Conservation (phyloP, 1,140 invertebrate genomes). For the Patella vulgata region DNA sequence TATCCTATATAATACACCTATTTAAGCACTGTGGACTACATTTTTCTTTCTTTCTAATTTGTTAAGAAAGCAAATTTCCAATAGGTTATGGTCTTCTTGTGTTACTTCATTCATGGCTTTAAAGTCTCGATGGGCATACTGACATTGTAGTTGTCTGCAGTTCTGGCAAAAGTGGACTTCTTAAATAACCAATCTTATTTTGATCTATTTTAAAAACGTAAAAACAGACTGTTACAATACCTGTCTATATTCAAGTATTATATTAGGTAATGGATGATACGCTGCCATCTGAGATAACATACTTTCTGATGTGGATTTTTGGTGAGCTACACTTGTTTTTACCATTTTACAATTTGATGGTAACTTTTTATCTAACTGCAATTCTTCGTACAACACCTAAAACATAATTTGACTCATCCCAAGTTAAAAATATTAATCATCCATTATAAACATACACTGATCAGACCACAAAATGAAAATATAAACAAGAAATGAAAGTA, state of each 20-base stretch:
- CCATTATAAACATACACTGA: neutral
- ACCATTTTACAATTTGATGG: conserved; percentile 62
- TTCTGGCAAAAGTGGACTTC: no score
- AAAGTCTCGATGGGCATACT: no score
- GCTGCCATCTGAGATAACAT: conserved; percentile 66
- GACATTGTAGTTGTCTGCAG: no score
- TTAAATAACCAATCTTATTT: no score
- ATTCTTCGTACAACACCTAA: conserved; percentile 69
- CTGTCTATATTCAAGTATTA: conserved; percentile 68
- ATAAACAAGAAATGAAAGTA: neutral
- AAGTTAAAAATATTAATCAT: neutral
- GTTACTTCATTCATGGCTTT: no score
- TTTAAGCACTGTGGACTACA: no score
- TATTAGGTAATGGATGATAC: conserved; percentile 69
- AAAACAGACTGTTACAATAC: no score
- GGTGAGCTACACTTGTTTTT: conserved; percentile 66
- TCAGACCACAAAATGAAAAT: neutral
- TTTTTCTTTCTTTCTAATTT: no score
- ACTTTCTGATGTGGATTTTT: conserved; percentile 71
- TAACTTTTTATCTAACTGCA: conserved; percentile 68
- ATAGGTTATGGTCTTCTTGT: no score
- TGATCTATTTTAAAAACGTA: no score
- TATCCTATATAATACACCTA: no score
- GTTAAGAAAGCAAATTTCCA: no score
- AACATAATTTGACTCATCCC: conserved; percentile 8